Base-by-base conservation (phyloP, 2,888 invertebrate genomes). In the Drosophila flavopinicola region DNA sequence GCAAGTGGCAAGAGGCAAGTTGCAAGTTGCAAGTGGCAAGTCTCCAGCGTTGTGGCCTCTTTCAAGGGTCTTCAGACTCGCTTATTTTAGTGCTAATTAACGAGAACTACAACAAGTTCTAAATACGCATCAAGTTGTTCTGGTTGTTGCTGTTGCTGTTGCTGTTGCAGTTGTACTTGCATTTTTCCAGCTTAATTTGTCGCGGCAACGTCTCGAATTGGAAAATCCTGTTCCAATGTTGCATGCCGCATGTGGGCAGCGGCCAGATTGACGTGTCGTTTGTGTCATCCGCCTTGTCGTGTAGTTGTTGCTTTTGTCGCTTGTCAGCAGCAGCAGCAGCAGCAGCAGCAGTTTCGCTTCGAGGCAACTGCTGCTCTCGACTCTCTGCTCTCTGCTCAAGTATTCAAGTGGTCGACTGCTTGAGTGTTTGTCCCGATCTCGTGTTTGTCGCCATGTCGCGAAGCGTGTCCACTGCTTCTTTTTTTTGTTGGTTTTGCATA, bases 161-260 rank as follows among this genome's bases (percentile, higher is more conserved):
- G 42, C 10, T 67, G 44, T 33, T 45, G 59, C 48, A 49, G 49
- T 65, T 68, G 72, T 65, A 67, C 76, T 74, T 78, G 73, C 69
- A 69, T 75, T 75, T 75, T 78, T 84, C 70, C 73, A 74, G 82
- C 82, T 84, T 83, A 83, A 83, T 83, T 83, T 83, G 83, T 83
- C 83, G 80, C 73, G 64, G 75, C 75, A 73, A 65, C 73, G 58
- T 54, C 73, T 75, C 63, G 83, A 70, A 83, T 79, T 66, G 77
- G 80, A 73, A 68, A 80, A 79, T 75, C 80, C 79, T 73, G 80
- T 82, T 79, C 32, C 67, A 70, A 67, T 69, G 79, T 82, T 75
- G 79, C 82, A 67, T 77, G 73, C 69, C 56, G 56, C 70, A 84
- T 78, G 83, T 84, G 83, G 83, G 83, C 83, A 83, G 84, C 57